Evolutionary conservation across 2,888 invertebrate genomes (phyloP).

Genomic region (Nomada lathburiana): DNA sequence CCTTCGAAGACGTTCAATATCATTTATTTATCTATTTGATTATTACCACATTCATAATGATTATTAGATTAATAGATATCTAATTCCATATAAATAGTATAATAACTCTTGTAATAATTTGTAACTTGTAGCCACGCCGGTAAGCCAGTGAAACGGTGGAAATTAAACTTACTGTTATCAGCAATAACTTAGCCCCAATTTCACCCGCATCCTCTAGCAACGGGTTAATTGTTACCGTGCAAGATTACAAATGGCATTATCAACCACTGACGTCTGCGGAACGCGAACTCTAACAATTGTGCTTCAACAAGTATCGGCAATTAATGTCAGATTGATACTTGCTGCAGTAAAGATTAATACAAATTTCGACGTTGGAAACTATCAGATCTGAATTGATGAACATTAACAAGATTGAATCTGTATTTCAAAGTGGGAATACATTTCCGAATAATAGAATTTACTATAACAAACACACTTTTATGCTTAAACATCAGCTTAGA

Average conservation of each 20-base stretch:
- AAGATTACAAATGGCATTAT: conserved; percentile 4
- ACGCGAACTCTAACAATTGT: not conserved
- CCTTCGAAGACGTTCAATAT: too few species aligned
- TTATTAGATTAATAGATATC: not conserved
- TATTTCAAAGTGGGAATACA: too few species aligned
- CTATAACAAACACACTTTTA: too few species aligned
- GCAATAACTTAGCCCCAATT: not conserved
- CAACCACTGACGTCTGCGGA: not conserved
- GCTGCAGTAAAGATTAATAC: not conserved
- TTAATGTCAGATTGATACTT: not conserved
- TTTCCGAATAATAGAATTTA: too few species aligned
- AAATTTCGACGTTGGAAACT: too few species aligned
- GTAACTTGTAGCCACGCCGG: not conserved
- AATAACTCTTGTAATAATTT: not conserved
- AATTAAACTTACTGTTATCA: not conserved
- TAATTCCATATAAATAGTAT: too few species aligned
- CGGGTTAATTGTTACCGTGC: conserved; percentile 10
- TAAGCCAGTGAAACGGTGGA: not conserved
- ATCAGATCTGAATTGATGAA: too few species aligned
- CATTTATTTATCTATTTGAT: too few species aligned
- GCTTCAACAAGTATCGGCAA: not conserved
- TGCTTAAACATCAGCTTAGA: too few species aligned
- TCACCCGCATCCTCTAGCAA: not conserved
- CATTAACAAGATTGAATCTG: too few species aligned
- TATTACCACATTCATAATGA: not conserved